Base-by-base conservation (phyloP, 2,888 invertebrate genomes). In the Xestoiulus laeticollis region DNA sequence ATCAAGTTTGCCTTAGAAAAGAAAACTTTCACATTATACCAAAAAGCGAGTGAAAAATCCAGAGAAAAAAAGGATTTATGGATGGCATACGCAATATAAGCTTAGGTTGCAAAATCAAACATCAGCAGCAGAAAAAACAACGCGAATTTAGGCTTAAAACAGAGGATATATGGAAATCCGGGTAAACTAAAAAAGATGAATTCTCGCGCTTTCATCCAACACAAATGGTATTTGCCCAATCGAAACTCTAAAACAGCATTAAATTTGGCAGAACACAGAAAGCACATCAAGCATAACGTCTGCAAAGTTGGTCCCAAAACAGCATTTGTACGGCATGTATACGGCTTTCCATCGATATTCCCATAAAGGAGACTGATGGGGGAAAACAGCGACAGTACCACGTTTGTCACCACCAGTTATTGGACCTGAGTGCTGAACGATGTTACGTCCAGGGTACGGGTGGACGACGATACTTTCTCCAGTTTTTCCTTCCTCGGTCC, bases 341-440 rank as follows among this genome's bases (percentile, higher is more conserved):
- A 16, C 78, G 16, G 78, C 30, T 78, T 78, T 78, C 78, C 30
- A 32, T 78, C 78, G 78, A 78, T 78, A 78, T 78, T 78, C 78
- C 30, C 30, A 78, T 78, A 78, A 32, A 78, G 78, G 78, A 78
- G 78, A 78, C 78, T 78, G 78, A 78, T 30, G 30, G 30, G 30
- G 78, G 78, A 30, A 32, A 32, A 78, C 30, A 32, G 30, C 14
- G 78, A 16, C 30, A 78, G 78, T 78, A 78, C 78, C 30, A 16
- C 78, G 78, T 78, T 78, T 78, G 78, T 78, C 78, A 78, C 78
- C 78, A 78, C 78, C 78, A 78, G 78, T 78, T 78, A 78, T 78
- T 78, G 78, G 78, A 78, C 78, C 78, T 32, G 78, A 78, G 78
- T 78, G 78, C 78, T 78, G 78, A 78, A 78, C 16, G 78, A 78